Evolutionary conservation across 2,888 invertebrate genomes (phyloP).

Genomic region (Pristionchus mayeri): DNA sequence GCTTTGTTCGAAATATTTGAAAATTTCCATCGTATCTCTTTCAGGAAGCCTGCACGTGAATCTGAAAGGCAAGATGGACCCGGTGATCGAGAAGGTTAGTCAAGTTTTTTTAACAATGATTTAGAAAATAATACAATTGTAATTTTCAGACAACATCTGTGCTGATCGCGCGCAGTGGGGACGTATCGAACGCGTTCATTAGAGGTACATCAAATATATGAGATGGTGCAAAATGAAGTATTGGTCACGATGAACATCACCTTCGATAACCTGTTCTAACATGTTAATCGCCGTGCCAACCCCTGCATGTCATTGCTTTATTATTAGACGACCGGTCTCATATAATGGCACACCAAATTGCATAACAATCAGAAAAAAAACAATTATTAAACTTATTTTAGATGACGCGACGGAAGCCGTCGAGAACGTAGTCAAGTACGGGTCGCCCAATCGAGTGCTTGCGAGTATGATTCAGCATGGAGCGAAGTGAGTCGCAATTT

Average conservation of each 20-base stretch:
- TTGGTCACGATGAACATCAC: no score
- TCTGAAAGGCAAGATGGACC: slow-evolving; percentile 80
- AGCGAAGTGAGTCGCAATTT: slow-evolving; percentile 60
- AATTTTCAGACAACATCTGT: slow-evolving; percentile 58
- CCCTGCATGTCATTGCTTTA: no score
- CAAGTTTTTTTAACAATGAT: neutral
- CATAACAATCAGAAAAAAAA: neutral
- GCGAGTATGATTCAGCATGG: slow-evolving; percentile 77
- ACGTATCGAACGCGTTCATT: slow-evolving; percentile 93
- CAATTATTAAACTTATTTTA: neutral
- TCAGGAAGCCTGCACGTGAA: slow-evolving; percentile 85
- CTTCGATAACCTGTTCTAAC: no score
- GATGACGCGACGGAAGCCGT: slow-evolving; percentile 90
- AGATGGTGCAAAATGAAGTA: no score
- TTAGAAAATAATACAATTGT: neutral
- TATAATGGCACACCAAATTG: no score
- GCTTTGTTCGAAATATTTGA: no score
- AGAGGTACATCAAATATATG: no score
- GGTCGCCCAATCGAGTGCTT: slow-evolving; percentile 81
- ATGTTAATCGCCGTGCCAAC: no score
- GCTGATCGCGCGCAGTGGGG: slow-evolving; percentile 77
- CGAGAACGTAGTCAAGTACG: slow-evolving; percentile 86
- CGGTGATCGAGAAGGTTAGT: slow-evolving; percentile 76
- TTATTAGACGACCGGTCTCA: no score
- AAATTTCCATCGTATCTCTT: no score